Evolutionary conservation across 2,797 vertebrate species (phyloP).

Genomic region (Pogoniulus pusillus): DNA sequence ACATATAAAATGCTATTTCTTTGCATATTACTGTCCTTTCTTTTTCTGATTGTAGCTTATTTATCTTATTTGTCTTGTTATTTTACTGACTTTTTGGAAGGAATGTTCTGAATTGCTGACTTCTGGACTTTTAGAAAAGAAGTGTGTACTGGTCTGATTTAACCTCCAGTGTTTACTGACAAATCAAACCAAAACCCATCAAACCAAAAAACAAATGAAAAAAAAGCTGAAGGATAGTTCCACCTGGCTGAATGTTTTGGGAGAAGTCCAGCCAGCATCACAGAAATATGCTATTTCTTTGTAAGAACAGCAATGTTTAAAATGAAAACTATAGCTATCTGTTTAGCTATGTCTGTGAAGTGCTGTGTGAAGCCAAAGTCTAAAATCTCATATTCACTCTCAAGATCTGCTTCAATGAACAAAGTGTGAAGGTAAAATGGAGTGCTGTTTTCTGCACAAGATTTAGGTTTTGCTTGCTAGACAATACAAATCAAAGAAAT

Average conservation of each 20-base stretch:
- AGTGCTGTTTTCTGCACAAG: conserved; percentile 16
- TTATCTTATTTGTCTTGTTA: background rate
- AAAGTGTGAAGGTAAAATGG: background rate
- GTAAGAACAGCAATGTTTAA: background rate
- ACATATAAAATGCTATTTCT: background rate
- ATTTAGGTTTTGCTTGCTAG: background rate
- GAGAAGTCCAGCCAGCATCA: background rate
- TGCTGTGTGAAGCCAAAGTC: background rate
- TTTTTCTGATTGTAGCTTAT: background rate
- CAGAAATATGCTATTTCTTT: background rate
- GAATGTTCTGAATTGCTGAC: background rate
- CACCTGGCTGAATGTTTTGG: background rate
- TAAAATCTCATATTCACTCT: background rate
- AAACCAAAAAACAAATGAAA: background rate
- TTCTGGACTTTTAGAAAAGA: background rate
- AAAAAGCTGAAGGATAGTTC: background rate
- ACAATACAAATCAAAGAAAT: background rate
- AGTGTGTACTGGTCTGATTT: background rate
- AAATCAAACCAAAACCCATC: background rate
- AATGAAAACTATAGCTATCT: background rate
- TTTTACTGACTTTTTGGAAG: background rate
- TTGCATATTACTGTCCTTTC: background rate
- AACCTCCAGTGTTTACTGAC: background rate
- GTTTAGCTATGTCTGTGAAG: background rate
- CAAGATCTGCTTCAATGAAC: background rate